Evolutionary conservation across 2,113 vertebrate genomes (phyloP).

Genomic region (Terrapene triunguis): DNA sequence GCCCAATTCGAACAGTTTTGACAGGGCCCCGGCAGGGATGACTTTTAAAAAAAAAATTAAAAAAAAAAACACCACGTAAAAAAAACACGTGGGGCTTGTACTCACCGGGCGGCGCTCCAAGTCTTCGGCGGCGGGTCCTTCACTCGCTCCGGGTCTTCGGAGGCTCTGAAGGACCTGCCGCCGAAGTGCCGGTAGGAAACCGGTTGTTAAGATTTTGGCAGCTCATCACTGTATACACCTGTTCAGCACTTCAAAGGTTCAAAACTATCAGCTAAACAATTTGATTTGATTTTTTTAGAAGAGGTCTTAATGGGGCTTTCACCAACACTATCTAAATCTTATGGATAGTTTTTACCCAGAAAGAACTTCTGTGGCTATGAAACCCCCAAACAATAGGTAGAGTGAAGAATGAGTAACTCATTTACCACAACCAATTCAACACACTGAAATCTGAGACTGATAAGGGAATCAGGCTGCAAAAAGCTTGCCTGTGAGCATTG

Average conservation of each 20-base stretch:
- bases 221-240: not conserved
- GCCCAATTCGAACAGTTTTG: too few species aligned
- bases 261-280: not conserved
- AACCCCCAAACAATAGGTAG: accelerated
- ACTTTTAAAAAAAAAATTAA: too few species aligned
- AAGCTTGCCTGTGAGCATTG: not conserved
- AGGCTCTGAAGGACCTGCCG: too few species aligned
- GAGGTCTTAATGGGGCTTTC: not conserved
- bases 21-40: too few species aligned
- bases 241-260: not conserved
- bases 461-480: not conserved
- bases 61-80: too few species aligned
- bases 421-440: not conserved
- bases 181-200: too few species aligned
- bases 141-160: too few species aligned
- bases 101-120: too few species aligned
- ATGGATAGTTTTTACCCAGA: not conserved
- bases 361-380: not conserved
- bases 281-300: not conserved
- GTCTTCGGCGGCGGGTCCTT: too few species aligned
- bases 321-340: not conserved
- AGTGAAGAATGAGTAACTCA: not conserved
- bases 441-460: not conserved
- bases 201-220: too few species aligned
- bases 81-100: too few species aligned